Evolutionary conservation across 1,140 invertebrate species (phyloP), one percentile per base, ranked within the genome.

Genomic region (Choristoneura fumiferana): DNA sequence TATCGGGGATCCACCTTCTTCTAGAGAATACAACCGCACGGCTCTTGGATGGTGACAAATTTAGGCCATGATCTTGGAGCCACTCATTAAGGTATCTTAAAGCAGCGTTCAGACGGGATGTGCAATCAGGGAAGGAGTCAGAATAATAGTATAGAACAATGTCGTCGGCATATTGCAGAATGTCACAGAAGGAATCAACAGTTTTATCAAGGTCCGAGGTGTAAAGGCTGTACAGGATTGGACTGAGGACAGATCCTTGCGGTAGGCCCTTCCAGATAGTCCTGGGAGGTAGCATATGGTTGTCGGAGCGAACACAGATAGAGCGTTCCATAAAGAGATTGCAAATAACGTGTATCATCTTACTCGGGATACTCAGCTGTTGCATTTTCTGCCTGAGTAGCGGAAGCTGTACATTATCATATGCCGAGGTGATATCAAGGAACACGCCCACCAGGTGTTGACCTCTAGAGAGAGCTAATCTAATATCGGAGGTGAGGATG

Each of bases 151-250:
- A 71, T 8, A 71, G 10, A 9, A 12, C 36, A 8, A 72, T 1
- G 15, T 72, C 63, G 57, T 72, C 70, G 1, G 67, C 67, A 18
- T 72, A 72, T 43, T 69, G 67, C 0, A 70, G 54, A 4, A 63
- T 52, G 0, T 56, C 36, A 22, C 61, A 57, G 37, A 60, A 58
- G 8, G 17, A 18, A 36, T 37, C 52, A 4, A 69, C 38, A n/a
- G 40, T 58, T 4, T 10, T 10, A 2, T 69, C 59, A 1, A 69
- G 34, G n/a, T 67, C 64, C 9, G 37, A 40, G 0, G 67, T 63
- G 14, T 72, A 69, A 8, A 72, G 45, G 29, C 52, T 65, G 22
- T 65, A 67, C 0, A 67, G 61, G 0, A 71, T 10, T 3, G 64
- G 63, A 37, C 66, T 72, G 12, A 69, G 8, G 8, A 72, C 66